A percentile compares a stretch with the other conserved stretches of the same genome.
Evolutionary conservation across 2,797 vertebrate species (phyloP).

Genomic region (Atherinosoma microstoma): DNA sequence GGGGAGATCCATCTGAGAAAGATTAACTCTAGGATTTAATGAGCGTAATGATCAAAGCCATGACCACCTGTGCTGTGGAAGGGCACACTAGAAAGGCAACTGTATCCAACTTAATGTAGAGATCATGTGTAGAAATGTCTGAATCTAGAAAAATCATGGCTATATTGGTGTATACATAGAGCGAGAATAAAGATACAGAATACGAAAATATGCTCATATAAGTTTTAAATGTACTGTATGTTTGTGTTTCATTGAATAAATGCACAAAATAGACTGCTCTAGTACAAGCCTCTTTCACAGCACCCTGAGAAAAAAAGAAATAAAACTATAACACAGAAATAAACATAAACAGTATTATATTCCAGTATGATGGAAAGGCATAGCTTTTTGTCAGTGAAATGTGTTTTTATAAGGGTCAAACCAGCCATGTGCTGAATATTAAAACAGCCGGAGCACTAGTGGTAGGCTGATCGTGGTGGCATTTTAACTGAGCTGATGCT

Average conservation of each 20-base stretch:
- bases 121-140: constrained; percentile 64
- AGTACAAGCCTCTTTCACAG: constrained; percentile 86
- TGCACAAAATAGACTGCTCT: constrained; percentile 83
- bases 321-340: constrained; percentile 75
- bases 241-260: constrained; percentile 83
- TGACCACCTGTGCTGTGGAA: constrained; percentile 84
- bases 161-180: constrained; percentile 81
- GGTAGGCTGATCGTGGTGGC: constrained; percentile 71
- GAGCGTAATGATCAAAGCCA: constrained; percentile 82
- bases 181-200: constrained; percentile 77
- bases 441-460: constrained; percentile 76
- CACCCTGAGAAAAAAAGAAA: constrained; percentile 88
- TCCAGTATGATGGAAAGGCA: constrained; percentile 88
- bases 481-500: constrained; percentile 68
- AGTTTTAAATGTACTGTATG: constrained; percentile 76
- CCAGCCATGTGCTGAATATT: constrained; percentile 75
- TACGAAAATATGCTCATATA: constrained; percentile 82
- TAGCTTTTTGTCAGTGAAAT: constrained; percentile 81
- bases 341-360: constrained; percentile 82
- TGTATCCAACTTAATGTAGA: constrained; percentile 72
- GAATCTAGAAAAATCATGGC: constrained; percentile 73
- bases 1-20: constrained; percentile 84
- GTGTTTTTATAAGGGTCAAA: constrained; percentile 75
- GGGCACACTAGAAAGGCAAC: constrained; percentile 82
- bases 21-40: constrained; percentile 84